Conservation (phyloP, 2,797 vertebrate species). For the Hemitrygon akajei region DNA sequence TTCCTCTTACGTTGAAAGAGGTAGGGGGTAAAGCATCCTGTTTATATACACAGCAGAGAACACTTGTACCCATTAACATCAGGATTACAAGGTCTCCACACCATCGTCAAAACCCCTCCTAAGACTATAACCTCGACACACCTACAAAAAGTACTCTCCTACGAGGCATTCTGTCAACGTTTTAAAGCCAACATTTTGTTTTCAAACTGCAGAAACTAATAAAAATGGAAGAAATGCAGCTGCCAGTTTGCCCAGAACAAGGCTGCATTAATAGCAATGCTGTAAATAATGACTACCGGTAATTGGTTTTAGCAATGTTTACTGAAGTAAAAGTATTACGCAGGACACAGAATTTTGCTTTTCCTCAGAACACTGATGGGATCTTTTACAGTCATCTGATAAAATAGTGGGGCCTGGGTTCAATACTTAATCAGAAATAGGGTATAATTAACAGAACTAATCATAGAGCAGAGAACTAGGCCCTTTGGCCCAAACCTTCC, state of each 20-base stretch:
- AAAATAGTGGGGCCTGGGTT: not conserved
- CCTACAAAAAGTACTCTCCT: not conserved
- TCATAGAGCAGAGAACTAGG: too few relatives aligned
- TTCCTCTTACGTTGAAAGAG: not conserved
- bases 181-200: not conserved
- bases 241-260: not conserved
- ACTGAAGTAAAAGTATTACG: not conserved
- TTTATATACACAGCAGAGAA: too few relatives aligned
- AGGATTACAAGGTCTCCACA: not conserved
- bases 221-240: not conserved
- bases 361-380: not conserved
- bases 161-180: too few relatives aligned
- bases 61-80: not conserved
- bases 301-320: not conserved
- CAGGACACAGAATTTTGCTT: too few relatives aligned
- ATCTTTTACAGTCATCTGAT: not conserved
- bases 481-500: too few relatives aligned
- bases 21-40: too few relatives aligned
- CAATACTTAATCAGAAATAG: not conserved
- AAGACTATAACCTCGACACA: not conserved
- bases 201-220: not conserved
- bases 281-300: too few relatives aligned
- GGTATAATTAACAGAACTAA: not conserved
- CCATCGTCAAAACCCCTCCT: too few relatives aligned
- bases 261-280: too few relatives aligned